Base-by-base conservation (phyloP, 2,113 vertebrate species). In the Oreochromis niloticus region DNA sequence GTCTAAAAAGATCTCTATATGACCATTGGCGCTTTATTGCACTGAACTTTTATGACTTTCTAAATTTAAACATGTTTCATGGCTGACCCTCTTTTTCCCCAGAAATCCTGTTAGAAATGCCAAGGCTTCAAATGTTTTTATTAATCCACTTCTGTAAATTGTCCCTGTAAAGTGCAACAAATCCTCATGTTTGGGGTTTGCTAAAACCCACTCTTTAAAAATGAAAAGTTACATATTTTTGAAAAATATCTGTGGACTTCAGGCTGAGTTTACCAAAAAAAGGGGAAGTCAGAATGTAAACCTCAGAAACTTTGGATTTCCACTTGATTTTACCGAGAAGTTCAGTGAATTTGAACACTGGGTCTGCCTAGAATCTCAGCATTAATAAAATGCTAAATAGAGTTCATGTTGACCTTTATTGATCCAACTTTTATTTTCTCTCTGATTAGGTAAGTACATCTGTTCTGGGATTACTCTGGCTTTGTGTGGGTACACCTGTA, bases 21-120 rank as follows among this genome's bases (percentile, higher is more conserved):
- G 32, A 66, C 32, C 32, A 36, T 5, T 39, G 17, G 61, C 1
- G 10, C 32, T 63, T 36, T 63, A n/a, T 63, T 63, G 59, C 59
- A 63, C 59, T 11, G 59, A 48, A 30, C 43, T 5, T 75, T 50
- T 30, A 48, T 19, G 24, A 75, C 4, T 50, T 75, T 50, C 41
- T 73, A 30, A 48, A 73, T 48, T 73, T 10, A 16, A 30, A 30
- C 41, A 75, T 48, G 6, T 30, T 48, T 48, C 2, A 10, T 30
- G 68, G 14, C 27, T 46, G 8, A 46, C 5, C 41, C 8, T 10
- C 1, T 75, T 75, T 10, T 5, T 0, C 1, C n/a, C n/a, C 41
- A 75, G 39, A 46, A 75, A 13, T 9, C 17, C 13, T 43, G 36
- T 22, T 43, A 68, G 36, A 68, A 71, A 71, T 24, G 5, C n/a